Conservation (phyloP, 92 coral and sea anemone genomes). For the Desmophyllum pertusum region DNA sequence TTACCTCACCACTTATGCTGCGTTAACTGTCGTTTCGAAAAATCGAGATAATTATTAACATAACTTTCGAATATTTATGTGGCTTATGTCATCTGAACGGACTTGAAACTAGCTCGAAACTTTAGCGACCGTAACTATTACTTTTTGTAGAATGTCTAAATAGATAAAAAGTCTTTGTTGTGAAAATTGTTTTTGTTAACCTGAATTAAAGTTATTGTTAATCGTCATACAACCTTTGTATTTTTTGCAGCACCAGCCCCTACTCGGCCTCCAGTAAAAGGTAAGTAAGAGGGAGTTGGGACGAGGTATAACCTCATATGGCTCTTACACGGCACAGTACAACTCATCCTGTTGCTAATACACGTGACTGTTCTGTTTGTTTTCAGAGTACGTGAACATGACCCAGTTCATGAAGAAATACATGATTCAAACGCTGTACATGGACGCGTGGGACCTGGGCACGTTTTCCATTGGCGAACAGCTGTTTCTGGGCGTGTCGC, state of each 20-base stretch:
- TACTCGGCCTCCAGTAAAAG: slow-evolving; percentile 17
- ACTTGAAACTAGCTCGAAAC: too few species aligned
- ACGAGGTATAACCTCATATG: not conserved
- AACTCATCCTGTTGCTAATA: not conserved
- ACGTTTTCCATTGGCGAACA: slow-evolving; percentile 77
- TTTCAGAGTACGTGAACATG: slow-evolving; percentile 75
- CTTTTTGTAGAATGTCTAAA: too few species aligned
- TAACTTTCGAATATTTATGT: not conserved
- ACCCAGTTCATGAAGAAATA: slow-evolving; percentile 93
- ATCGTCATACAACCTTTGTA: not conserved
- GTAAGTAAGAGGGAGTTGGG: slow-evolving; percentile 4
- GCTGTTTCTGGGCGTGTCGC: slow-evolving; percentile 91
- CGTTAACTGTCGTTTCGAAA: not conserved
- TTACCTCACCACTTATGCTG: not conserved
- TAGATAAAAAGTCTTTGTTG: too few species aligned
- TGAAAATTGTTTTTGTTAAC: too few species aligned
- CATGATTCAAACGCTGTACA: slow-evolving; percentile 93
- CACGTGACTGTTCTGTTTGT: not conserved
- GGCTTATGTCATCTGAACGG: too few species aligned
- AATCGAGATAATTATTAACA: not conserved
- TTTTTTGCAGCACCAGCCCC: slow-evolving; percentile 36
- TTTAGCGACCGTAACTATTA: too few species aligned
- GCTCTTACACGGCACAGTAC: not conserved
- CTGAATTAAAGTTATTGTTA: not conserved
- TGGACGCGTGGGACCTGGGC: slow-evolving; percentile 98